Evolutionary conservation across 2,113 vertebrate genomes (phyloP), one percentile per base, ranked within the genome.

Genomic region (Phaetusa simplex): DNA sequence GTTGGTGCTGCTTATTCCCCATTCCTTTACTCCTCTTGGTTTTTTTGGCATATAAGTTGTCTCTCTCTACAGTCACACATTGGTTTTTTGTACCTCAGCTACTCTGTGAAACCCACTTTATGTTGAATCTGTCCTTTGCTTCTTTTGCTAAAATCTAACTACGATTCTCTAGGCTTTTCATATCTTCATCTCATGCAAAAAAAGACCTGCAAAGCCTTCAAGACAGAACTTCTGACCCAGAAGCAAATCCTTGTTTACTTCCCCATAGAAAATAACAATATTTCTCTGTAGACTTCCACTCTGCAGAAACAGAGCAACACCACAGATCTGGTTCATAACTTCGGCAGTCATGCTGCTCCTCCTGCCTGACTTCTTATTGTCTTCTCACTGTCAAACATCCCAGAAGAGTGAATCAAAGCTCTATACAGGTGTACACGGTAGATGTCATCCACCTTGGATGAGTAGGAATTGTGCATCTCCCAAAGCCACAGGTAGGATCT

Each of bases 101-200:
- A 42, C 86, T 69, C 34, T 10, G 34, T 79, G 90, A 97, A 96
- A 65, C n/a, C 14, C 61, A 74, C 47, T 59, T 84, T 66, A 17
- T 30, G 34, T 42, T 26, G 49, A 83, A 53, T 67, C 8, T 3
- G 6, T 81, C 43, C 58, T 86, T 87, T 91, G 32, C 62, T 94
- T 84, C 71, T 58, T 2, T 56, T 95, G n/a, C 49, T 90, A 30
- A 91, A 72, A 32, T 61, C 52, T 55, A 72, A 45, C 20, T 82
- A 53, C 45, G 58, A 76, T 93, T 96, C 91, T 96, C 83, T 95
- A 82, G 87, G 72, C 45, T 93, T 90, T 97, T 66, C 66, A 62
- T 50, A 43, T 56, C 64, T 87, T 86, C 49, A 50, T 78, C 56
- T 81, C 6, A 2, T 77, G 62, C 71, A 73, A 80, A 32, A 84